Evolutionary conservation across 2,888 invertebrate species (phyloP), one percentile per base, ranked within the genome.

Genomic region (Corbicula japonica): DNA sequence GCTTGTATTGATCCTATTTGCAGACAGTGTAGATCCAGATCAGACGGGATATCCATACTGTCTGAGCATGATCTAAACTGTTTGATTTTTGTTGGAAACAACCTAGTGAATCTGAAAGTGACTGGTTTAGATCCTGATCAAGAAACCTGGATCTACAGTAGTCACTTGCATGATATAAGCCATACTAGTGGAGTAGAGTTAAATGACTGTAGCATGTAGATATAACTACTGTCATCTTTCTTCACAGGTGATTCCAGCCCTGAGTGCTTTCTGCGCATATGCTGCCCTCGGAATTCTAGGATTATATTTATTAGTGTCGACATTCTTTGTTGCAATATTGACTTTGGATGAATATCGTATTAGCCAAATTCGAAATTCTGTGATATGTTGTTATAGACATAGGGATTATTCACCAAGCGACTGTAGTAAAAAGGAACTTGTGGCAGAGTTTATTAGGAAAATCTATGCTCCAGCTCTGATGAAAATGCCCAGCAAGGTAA

Each of bases 261-360:
- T 97, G 38, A 95, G 96, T 92, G 97, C 97, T 0, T 97, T 97
- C 92, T 97, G 97, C 92, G 94, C 97, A 63, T 97, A 96, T 92
- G 97, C 97, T 18, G 96, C 96, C 8, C 93, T 96, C 1, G 96
- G 97, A 26, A 96, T 97, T 1, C 94, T 96, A 74, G 95, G 96
- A 88, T 96, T 96, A 28, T 96, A 96, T 89, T 56, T 88, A 23
- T 83, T 91, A 32, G 96, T 96, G 86, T 95, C 96, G 6, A 97
- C 97, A n/a, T 96, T 97, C 92, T 97, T 97, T 93, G 95, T 96
- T 18, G 96, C 96, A 1, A 95, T 96, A 82, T 96, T 97, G 88
- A 95, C 96, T 0, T 92, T 97, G 81, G 97, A 97, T 89, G 95
- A 96, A 73, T 89, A 90, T 66, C 88, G 94, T 38, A 87, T 86